Base-by-base conservation (phyloP, 2,888 invertebrate species). In the Lepetodrilus schrolli region DNA sequence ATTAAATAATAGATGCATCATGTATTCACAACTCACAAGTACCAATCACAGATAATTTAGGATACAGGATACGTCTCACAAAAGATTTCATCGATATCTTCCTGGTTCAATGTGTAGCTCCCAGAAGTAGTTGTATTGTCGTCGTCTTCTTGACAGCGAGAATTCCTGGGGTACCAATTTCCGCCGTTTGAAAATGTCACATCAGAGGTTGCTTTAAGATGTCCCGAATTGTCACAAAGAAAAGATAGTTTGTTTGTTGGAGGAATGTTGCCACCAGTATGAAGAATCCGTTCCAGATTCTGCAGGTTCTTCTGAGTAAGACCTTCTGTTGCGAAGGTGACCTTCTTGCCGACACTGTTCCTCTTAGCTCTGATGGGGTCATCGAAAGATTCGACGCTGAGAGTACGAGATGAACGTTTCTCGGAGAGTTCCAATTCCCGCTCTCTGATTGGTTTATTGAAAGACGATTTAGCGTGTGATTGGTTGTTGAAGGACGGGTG, bases 61-160 rank as follows among this genome's bases (percentile, higher is more conserved):
- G 72, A 49, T 43, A 72, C 65, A 8, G 72, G 66, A 79, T 78
- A 43, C 77, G 77, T 51, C 69, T 78, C 65, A 73, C 74, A 34
- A 17, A 79, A 74, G 48, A 80, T 79, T 37, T 68, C 66, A 50
- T 73, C 73, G 23, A 68, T 38, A 66, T 84, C 84, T 47, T 86
- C 85, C 5, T 82, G 76, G 50, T 78, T 77, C 47, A 80, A 58
- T 0, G 84, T 84, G 70, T 86, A 86, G 75, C 86, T 86, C 38
- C 86, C 86, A 36, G 86, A 86, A n/a, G 85, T 85, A 0, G 86
- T 86, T 2, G 86, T 84, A 47, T 83, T 83, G 51, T 84, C 84
- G 73, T 86, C 85, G 71, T 85, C 85, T 50, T 86, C 86, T 20
- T 81, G 82, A 36, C 78, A 78, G 8, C 69, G 68, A 17, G 74